Conservation (phyloP, 2,888 invertebrate species). For the Leptopterna dolabrata region DNA sequence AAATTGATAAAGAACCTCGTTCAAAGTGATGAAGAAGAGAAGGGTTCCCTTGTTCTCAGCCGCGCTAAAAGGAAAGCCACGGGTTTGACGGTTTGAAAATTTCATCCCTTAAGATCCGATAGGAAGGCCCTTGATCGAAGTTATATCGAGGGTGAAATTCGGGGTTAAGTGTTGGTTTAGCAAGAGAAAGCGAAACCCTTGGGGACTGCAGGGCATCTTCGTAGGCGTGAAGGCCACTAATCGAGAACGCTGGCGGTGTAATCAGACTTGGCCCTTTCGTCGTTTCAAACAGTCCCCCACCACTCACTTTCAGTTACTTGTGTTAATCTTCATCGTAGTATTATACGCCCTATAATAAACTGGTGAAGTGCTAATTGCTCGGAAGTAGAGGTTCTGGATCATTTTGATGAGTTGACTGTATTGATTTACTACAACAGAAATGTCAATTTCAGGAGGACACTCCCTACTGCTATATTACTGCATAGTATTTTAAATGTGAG, state of each 20-base stretch:
- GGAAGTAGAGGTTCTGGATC: no score
- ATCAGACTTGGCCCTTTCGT: slow-evolving; percentile 17
- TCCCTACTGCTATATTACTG: no score
- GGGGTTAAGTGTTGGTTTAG: slow-evolving; percentile 41
- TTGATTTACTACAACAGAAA: no score
- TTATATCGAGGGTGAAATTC: slow-evolving; percentile 51
- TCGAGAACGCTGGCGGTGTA: slow-evolving; percentile 29
- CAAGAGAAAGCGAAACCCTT: slow-evolving; percentile 33
- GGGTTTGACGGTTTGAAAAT: slow-evolving; percentile 10
- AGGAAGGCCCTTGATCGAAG: slow-evolving; percentile 40
- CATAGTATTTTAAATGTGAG: no score
- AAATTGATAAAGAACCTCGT: slow-evolving; percentile 43
- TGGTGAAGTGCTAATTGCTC: no score
- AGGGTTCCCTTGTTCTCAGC: slow-evolving; percentile 38
- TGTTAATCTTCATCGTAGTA: not conserved
- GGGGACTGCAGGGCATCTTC: not conserved
- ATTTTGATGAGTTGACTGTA: no score
- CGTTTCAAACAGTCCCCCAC: not conserved
- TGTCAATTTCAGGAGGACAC: no score
- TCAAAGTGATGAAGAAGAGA: slow-evolving; percentile 8
- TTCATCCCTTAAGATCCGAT: slow-evolving; percentile 37
- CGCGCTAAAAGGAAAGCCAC: not conserved
- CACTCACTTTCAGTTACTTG: not conserved
- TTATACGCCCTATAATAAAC: not conserved
- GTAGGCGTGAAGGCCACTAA: slow-evolving; percentile 11